Conservation (phyloP, 2,797 vertebrate genomes). For the Aldrovandia affinis region DNA sequence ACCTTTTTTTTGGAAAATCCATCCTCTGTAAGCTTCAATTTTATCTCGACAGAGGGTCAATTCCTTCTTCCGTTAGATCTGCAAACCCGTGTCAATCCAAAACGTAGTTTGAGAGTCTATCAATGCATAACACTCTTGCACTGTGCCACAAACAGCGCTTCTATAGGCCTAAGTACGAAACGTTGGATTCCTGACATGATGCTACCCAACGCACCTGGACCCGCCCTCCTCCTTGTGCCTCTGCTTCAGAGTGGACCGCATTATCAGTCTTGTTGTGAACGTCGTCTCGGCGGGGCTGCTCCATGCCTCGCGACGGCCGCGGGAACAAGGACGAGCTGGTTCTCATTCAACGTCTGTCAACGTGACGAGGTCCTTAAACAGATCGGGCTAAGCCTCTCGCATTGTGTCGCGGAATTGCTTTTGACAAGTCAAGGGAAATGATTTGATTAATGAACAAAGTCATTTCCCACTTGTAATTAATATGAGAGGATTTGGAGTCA, state of each 20-base stretch:
- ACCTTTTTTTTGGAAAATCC: not conserved
- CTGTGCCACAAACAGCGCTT: not conserved
- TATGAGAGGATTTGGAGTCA: conserved; percentile 74
- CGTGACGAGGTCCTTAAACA: conserved; percentile 63
- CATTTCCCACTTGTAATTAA: conserved; percentile 81
- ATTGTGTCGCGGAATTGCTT: conserved; percentile 69
- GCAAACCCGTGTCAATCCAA: not conserved
- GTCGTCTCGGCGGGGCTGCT: conserved; percentile 63
- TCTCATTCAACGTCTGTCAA: conserved; percentile 66
- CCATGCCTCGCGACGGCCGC: conserved; percentile 42
- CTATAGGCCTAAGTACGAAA: conserved; percentile 52
- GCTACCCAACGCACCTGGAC: conserved; percentile 73
- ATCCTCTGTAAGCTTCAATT: not conserved
- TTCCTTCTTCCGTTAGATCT: not conserved
- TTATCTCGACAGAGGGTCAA: not conserved
- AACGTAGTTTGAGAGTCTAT: not conserved
- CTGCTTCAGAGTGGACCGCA: conserved; percentile 57
- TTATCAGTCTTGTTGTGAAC: conserved; percentile 63
- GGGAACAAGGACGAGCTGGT: conserved; percentile 65
- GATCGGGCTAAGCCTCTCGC: conserved; percentile 63
- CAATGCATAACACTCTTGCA: not conserved
- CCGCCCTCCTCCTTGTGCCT: conserved; percentile 58
- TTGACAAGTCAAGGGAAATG: conserved; percentile 70
- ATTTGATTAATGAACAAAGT: conserved; percentile 79
- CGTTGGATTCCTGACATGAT: conserved; percentile 65